These are phyloP conservation scores for Karalla daura DNA, from an alignment of 2,797 vertebrate species.

Conservation along the genomic window DNA sequence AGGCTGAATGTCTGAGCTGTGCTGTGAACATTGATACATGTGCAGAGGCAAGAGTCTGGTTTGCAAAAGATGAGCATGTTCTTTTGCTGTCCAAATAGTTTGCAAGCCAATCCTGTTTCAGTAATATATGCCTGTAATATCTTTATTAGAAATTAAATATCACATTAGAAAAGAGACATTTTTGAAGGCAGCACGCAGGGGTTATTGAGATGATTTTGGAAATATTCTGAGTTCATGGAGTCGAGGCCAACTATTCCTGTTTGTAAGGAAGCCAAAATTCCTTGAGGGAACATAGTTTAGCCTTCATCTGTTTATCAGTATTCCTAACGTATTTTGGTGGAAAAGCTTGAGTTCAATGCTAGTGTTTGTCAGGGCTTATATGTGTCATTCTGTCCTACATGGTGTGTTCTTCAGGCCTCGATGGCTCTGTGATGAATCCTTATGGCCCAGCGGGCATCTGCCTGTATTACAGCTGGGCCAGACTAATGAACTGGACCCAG, in stretches of 20 bases:
- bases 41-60: too few relatives aligned
- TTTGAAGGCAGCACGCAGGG: too few relatives aligned
- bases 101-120: too few relatives aligned
- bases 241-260: background rate
- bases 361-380: conserved; percentile 27
- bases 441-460: conserved; percentile 77
- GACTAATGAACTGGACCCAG: conserved; percentile 82
- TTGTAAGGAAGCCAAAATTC: background rate
- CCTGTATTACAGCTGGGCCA: conserved; percentile 76
- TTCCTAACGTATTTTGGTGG: background rate
- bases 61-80: too few relatives aligned
- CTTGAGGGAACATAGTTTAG: background rate
- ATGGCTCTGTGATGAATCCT: conserved; percentile 77
- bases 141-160: too few relatives aligned
- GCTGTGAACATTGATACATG: too few relatives aligned
- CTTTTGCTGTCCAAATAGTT: too few relatives aligned
- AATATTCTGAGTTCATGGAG: too few relatives aligned
- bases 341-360: conserved; percentile 1
- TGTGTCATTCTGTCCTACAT: conserved; percentile 34
- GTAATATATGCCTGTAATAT: too few relatives aligned
- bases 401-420: conserved; percentile 80
- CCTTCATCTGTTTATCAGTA: background rate
- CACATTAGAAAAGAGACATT: too few relatives aligned
- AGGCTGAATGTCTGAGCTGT: too few relatives aligned
- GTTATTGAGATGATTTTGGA: too few relatives aligned